A percentile compares a stretch with the other conserved stretches of the same genome.
Evolutionary conservation across 2,113 vertebrate genomes (phyloP).

Genomic region (Tretioscincus oriximinensis): DNA sequence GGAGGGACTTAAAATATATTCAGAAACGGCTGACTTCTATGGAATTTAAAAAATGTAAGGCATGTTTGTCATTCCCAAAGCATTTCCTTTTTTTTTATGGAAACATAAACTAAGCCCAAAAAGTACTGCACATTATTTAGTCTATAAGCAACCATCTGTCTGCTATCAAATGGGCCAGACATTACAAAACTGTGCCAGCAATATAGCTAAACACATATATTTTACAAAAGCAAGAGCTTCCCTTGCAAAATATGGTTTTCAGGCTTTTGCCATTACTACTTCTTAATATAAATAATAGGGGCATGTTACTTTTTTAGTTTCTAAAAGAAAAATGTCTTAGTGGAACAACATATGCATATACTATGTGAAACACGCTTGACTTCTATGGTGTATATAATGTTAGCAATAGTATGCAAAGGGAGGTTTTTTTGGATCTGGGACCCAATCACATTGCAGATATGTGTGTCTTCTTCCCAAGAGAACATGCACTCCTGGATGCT

Average conservation of each 20-base stretch:
- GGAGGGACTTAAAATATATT: conserved; percentile 17
- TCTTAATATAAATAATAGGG: not conserved
- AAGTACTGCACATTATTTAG: conserved; percentile 43
- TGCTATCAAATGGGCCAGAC: conserved; percentile 5
- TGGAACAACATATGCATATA: too few species aligned
- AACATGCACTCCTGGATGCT: too few species aligned
- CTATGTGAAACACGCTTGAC: too few species aligned
- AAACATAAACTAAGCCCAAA: conserved; percentile 33
- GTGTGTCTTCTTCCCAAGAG: too few species aligned
- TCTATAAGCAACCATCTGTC: conserved; percentile 22
- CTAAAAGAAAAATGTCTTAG: too few species aligned
- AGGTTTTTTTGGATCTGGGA: too few species aligned
- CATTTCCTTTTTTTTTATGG: conserved; percentile 26
- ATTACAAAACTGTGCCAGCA: not conserved
- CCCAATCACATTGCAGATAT: too few species aligned
- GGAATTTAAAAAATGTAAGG: conserved; percentile 50
- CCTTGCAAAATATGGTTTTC: not conserved
- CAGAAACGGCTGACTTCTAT: not conserved
- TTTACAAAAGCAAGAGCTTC: not conserved
- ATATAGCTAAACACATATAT: not conserved
- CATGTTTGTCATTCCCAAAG: conserved; percentile 44
- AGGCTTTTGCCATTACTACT: not conserved
- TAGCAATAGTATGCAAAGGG: too few species aligned
- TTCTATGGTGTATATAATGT: too few species aligned
- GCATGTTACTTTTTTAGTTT: too few species aligned